These are phyloP conservation scores for Labeo rohita DNA, from an alignment of 2,113 vertebrate genomes.

Conservation along the genomic window DNA sequence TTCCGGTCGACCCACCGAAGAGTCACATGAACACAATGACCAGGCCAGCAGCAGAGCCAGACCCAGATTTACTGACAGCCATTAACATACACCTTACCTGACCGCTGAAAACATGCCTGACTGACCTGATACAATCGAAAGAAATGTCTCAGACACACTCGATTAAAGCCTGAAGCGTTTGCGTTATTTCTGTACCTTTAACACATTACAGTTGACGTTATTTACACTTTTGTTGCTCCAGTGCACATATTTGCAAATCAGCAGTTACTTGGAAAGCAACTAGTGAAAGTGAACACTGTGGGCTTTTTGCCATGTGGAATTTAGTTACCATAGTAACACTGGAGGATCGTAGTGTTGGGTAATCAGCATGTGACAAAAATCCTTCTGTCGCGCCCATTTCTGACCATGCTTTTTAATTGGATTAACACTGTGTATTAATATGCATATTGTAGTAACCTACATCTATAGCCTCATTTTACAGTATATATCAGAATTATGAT, in stretches of 20 bases:
- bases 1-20: conserved; percentile 68
- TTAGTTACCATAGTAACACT: conserved; percentile 56
- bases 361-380: conserved; percentile 43
- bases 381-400: conserved; percentile 28
- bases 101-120: conserved; percentile 32
- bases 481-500: background rate
- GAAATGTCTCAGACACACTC: conserved; percentile 35
- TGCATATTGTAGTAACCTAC: background rate
- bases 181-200: conserved; percentile 22
- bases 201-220: conserved; percentile 10
- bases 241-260: background rate
- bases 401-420: conserved; percentile 1
- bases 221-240: background rate
- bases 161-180: background rate
- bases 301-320: conserved; percentile 56
- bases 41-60: conserved; percentile 60
- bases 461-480: background rate
- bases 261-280: conserved; percentile 12
- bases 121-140: conserved; percentile 32
- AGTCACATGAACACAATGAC: conserved; percentile 66
- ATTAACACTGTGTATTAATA: background rate
- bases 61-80: conserved; percentile 53
- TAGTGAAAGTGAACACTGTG: conserved; percentile 15
- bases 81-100: conserved; percentile 45
- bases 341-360: conserved; percentile 45